These are phyloP conservation scores for Sorex araneus DNA, from an alignment of 2,113 vertebrate species.

Conservation along the genomic window DNA sequence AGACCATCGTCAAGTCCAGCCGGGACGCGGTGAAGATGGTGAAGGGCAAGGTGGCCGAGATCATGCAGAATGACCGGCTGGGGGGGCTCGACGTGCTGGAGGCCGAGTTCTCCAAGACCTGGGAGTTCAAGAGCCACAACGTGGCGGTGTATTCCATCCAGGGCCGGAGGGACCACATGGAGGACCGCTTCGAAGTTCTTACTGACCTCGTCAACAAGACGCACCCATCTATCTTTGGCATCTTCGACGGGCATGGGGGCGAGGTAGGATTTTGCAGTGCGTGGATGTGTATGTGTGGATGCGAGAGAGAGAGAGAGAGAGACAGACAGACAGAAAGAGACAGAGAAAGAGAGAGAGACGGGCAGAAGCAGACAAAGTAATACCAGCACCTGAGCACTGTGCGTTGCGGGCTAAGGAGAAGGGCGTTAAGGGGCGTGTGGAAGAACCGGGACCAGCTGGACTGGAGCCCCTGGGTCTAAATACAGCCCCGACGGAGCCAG, in stretches of 20 bases:
- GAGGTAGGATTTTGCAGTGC: constrained; percentile 92
- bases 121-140: constrained; percentile 97
- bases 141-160: constrained; percentile 99
- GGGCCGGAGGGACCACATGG: constrained; percentile 98
- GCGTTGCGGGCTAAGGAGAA: neutral
- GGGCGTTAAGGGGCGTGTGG: too few relatives aligned
- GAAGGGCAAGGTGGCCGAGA: constrained; percentile 98
- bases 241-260: constrained; percentile 99
- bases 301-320: neutral
- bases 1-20: constrained; percentile 99
- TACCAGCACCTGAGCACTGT: too few relatives aligned
- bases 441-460: neutral
- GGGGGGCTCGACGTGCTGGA: constrained; percentile 97
- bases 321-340: too few relatives aligned
- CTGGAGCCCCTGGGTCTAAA: neutral
- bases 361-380: too few relatives aligned
- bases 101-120: constrained; percentile 97
- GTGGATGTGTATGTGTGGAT: neutral
- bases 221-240: constrained; percentile 97
- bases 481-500: neutral
- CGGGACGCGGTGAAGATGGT: constrained; percentile 99
- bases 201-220: constrained; percentile 96
- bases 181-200: constrained; percentile 97
- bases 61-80: constrained; percentile 97
- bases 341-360: too few relatives aligned